These are phyloP conservation scores for Vespertilio murinus DNA, from an alignment of 2,797 vertebrate species.

Conservation along the genomic window DNA sequence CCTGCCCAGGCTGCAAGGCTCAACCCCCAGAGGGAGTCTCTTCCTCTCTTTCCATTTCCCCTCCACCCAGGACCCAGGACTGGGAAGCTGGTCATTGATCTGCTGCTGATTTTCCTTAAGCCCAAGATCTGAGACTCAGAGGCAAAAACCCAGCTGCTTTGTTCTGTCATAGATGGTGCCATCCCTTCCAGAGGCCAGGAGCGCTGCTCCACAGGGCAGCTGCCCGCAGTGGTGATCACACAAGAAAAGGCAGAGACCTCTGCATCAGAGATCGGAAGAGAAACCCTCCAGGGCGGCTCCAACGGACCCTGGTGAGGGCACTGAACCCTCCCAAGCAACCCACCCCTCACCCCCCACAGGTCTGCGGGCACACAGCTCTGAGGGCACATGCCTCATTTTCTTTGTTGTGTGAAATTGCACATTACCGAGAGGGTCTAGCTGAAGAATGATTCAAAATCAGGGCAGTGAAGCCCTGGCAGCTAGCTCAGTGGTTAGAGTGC, in stretches of 20 bases:
- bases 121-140: background rate
- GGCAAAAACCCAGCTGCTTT: background rate
- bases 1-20: background rate
- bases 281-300: background rate
- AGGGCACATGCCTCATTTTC: background rate
- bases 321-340: fast-evolving
- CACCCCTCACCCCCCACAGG: background rate
- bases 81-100: background rate
- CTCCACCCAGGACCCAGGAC: background rate
- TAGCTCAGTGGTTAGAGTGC: background rate
- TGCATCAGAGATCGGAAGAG: fast-evolving
- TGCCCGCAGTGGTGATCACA: fast-evolving
- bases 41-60: background rate
- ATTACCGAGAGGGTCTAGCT: background rate
- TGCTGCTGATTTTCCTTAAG: background rate
- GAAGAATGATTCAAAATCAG: background rate
- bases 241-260: background rate
- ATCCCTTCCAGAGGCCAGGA: background rate
- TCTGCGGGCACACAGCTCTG: background rate
- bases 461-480: background rate
- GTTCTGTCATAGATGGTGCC: background rate
- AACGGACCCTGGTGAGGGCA: fast-evolving
- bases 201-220: background rate
- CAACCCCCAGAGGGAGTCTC: background rate
- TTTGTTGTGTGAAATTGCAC: background rate